Conservation (phyloP, 2,888 invertebrate species). For the Drosophila sordidula region DNA sequence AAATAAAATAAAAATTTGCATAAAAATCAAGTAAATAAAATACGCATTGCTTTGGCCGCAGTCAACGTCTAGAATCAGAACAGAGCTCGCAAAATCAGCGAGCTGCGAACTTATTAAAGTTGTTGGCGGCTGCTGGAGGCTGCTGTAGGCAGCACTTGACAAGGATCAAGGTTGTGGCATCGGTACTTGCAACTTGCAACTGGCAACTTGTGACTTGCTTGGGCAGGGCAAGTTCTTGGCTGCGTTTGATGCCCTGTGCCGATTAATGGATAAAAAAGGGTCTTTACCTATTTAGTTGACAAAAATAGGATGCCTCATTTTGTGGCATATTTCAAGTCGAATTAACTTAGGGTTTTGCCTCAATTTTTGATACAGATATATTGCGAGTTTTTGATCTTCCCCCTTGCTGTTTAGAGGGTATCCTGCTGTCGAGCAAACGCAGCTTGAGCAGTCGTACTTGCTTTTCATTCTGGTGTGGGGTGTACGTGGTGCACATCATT, state of each 20-base stretch:
- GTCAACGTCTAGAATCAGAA: constrained; percentile 49
- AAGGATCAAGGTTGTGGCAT: constrained; percentile 81
- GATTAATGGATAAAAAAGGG: neutral
- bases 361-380: too few species aligned
- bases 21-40: constrained; percentile 81
- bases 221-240: constrained; percentile 47
- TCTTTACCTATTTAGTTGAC: too few species aligned
- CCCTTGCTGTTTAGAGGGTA: constrained; percentile 11
- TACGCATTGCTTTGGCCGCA: constrained; percentile 43
- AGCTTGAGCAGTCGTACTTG: neutral
- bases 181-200: constrained; percentile 37
- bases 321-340: too few species aligned
- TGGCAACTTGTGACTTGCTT: constrained; percentile 22
- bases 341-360: too few species aligned
- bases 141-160: constrained; percentile 75
- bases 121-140: constrained; percentile 60
- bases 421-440: neutral
- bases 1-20: constrained; percentile 79
- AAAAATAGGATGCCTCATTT: too few species aligned
- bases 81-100: constrained; percentile 45
- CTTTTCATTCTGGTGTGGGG: constrained; percentile 36
- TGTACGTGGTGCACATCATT: constrained; percentile 49
- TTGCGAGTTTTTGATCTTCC: too few species aligned
- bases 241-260: constrained; percentile 13
- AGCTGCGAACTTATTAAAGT: constrained; percentile 81